These are phyloP conservation scores for Coelinius sp. DNA, from an alignment of 2,888 invertebrate species.

Conservation along the genomic window DNA sequence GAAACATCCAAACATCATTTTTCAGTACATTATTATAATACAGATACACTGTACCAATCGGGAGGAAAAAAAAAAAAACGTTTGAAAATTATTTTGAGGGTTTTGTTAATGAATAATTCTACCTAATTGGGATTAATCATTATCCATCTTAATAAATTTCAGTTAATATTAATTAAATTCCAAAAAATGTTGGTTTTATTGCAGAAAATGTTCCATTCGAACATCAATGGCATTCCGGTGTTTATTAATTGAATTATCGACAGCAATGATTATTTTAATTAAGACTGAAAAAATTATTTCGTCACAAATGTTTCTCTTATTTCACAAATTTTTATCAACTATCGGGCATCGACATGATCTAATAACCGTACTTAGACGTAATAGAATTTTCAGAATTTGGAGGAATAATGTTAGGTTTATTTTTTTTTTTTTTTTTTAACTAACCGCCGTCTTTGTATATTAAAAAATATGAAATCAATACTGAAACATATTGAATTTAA, in stretches of 20 bases:
- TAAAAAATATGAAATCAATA: constrained; percentile 12
- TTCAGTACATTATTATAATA: constrained; percentile 37
- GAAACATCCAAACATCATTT: constrained; percentile 20
- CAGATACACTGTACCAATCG: constrained; percentile 33
- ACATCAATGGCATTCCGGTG: constrained; percentile 36
- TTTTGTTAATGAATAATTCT: no score
- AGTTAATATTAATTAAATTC: no score
- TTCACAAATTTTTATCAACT: constrained; percentile 7
- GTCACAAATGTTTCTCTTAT: constrained; percentile 18
- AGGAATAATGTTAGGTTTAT: constrained; percentile 19
- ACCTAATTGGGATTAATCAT: background rate
- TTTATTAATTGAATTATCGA: constrained; percentile 36
- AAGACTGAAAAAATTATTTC: constrained; percentile 38
- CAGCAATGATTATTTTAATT: constrained; percentile 35
- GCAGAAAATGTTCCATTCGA: no score
- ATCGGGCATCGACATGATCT: constrained; percentile 18
- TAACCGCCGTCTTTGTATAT: constrained; percentile 21
- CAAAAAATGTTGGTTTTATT: no score
- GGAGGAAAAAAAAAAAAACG: constrained; percentile 18
- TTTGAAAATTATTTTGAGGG: constrained; percentile 5
- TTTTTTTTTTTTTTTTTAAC: constrained; percentile 1
- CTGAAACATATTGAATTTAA: constrained; percentile 15
- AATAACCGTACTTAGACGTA: constrained; percentile 34
- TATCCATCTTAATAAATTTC: no score
- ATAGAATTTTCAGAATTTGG: constrained; percentile 12